Evolutionary conservation across 2,888 invertebrate genomes (phyloP).

Genomic region (Cerastoderma edule): DNA sequence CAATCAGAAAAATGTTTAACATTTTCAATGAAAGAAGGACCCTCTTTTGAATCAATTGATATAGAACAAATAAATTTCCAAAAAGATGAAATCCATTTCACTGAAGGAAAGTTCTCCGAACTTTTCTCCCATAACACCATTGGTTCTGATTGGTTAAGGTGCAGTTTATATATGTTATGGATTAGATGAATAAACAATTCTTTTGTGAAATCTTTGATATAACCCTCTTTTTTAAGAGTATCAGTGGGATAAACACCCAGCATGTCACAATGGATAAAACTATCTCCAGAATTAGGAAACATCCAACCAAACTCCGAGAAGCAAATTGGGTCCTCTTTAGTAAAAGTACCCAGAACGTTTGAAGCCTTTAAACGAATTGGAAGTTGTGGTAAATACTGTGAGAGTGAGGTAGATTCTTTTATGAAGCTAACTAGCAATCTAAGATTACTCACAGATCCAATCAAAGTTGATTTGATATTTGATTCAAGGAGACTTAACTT

Average conservation of each 20-base stretch:
- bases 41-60: not conserved
- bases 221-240: constrained; percentile 1
- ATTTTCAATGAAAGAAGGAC: not conserved
- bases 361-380: constrained; percentile 6
- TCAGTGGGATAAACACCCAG: not conserved
- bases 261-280: constrained; percentile 12
- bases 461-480: not conserved
- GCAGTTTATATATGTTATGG: not conserved
- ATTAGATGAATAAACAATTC: constrained; percentile 17
- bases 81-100: constrained; percentile 9
- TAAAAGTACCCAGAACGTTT: not conserved
- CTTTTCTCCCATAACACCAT: constrained; percentile 4
- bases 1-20: not conserved
- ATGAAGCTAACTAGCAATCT: not conserved
- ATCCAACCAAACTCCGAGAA: constrained; percentile 11
- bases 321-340: constrained; percentile 5
- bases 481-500: not conserved
- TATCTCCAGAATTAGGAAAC: constrained; percentile 4
- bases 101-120: not conserved
- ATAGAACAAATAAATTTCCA: constrained; percentile 15
- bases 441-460: not conserved
- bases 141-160: not conserved
- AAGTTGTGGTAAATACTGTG: not conserved
- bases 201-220: constrained; percentile 1
- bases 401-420: not conserved